phyloP scores from a whole-genome alignment of 2,113 vertebrate species.

The Rhagologus leucostigma region DNA sequence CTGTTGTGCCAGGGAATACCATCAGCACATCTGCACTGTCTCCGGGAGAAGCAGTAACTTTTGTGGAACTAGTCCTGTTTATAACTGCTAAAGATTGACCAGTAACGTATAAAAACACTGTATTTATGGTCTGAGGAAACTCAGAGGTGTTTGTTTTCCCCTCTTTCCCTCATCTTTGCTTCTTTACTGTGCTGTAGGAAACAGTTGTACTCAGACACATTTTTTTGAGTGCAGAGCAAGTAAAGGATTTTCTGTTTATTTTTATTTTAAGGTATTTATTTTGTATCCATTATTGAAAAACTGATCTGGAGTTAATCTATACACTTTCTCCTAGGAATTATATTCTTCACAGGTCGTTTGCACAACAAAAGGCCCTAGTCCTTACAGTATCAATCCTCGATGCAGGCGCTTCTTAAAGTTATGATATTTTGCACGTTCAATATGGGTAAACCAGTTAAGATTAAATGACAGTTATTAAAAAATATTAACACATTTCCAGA shows the following conservation, averaged over 20 bases:
- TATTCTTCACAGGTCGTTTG: not conserved
- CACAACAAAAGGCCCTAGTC: not conserved
- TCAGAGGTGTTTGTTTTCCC: not conserved
- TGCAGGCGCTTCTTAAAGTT: not conserved
- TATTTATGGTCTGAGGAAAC: not conserved
- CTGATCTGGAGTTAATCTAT: not conserved
- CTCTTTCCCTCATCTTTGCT: not conserved
- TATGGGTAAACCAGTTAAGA: not conserved
- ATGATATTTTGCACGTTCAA: not conserved
- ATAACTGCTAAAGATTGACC: not conserved
- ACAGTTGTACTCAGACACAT: not conserved
- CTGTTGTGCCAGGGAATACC: not conserved
- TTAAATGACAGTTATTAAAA: constrained; percentile 21
- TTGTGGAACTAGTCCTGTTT: not conserved
- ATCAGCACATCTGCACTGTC: not conserved
- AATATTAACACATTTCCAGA: constrained; percentile 22
- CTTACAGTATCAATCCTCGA: not conserved
- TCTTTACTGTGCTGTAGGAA: not conserved
- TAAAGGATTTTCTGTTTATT: not conserved
- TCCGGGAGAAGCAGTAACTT: not conserved
- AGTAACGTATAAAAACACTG: not conserved
- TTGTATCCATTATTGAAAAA: not conserved
- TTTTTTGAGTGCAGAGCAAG: not conserved
- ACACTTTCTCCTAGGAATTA: not conserved
- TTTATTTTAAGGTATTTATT: not conserved